Evolutionary conservation across 30 jellyfish, hydroid and myxozoan species (phyloP).

Genomic region (Cassiopea andromeda): DNA sequence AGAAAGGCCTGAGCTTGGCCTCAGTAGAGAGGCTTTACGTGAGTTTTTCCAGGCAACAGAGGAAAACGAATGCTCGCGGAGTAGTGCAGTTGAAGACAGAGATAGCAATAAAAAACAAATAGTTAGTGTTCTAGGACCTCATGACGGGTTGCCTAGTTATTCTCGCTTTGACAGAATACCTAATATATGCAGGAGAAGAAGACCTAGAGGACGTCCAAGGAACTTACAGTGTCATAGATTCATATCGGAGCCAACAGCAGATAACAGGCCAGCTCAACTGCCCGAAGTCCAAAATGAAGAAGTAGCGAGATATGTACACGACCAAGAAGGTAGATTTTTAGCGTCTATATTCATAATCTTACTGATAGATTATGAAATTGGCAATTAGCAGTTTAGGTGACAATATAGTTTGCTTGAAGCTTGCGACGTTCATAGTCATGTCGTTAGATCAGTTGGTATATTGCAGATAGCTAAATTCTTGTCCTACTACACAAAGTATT

Average conservation of each 20-base stretch:
- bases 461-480: not conserved
- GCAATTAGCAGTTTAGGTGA: not conserved
- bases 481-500: not conserved
- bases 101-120: not conserved
- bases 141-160: not conserved
- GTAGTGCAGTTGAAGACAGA: too few relatives aligned
- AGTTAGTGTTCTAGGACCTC: not conserved
- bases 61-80: too few relatives aligned
- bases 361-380: not conserved
- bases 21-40: too few relatives aligned
- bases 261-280: not conserved
- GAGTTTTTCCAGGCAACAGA: too few relatives aligned
- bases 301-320: not conserved
- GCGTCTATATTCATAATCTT: not conserved
- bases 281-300: not conserved
- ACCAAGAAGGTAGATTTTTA: not conserved
- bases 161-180: not conserved
- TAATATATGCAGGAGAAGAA: not conserved
- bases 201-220: not conserved
- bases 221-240: not conserved
- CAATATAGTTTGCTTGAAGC: not conserved
- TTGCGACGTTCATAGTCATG: not conserved
- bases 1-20: too few relatives aligned
- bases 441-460: not conserved
- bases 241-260: not conserved